Evolutionary conservation across 2,888 invertebrate genomes (phyloP), one percentile per base, ranked within the genome.

Genomic region (Drosophila percnosoma): DNA sequence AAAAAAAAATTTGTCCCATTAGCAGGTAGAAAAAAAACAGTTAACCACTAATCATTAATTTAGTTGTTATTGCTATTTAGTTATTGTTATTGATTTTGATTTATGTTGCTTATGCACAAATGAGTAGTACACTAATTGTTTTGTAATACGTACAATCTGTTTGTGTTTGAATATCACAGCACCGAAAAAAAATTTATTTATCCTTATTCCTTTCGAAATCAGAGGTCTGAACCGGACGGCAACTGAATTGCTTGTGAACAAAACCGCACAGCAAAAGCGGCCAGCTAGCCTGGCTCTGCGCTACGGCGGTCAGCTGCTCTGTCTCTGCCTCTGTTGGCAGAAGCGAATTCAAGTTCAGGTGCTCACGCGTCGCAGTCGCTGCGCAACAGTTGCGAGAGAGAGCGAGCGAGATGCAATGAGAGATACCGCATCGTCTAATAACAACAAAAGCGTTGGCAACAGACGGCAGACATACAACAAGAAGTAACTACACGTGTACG

Each of bases 191-290:
- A 91, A 91, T 85, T 75, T 64, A 78, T 70, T 86, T 85, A 89
- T 81, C 86, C 82, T 83, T 87, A 89, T 83, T 88, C 83, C 89
- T 88, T 87, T 71, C 79, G 78, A 73, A 80, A 84, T 76, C 79
- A 87, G 87, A 88, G 89, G 90, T 91, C 92, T 92, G 85, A 78
- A 91, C 91, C 91, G 91, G 85, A 90, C 90, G 90, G 90, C 90
- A 86, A 92, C 90, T 92, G 75, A 91, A 90, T 90, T 90, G 91
- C 89, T 91, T 91, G 77, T 92, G 91, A 90, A 89, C 81, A 62
- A 63, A 78, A 79, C 45, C 45, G 51, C 48, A 57, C 42, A 58
- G 54, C 64, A 21, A 53, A 49, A 64, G 49, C 69, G 55, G 55
- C 86, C 66, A 86, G 66, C 86, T 76, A 90, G 87, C 75, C 83